Base-by-base conservation (phyloP, 2,113 vertebrate genomes). In the Andinoacara biseriatus region DNA sequence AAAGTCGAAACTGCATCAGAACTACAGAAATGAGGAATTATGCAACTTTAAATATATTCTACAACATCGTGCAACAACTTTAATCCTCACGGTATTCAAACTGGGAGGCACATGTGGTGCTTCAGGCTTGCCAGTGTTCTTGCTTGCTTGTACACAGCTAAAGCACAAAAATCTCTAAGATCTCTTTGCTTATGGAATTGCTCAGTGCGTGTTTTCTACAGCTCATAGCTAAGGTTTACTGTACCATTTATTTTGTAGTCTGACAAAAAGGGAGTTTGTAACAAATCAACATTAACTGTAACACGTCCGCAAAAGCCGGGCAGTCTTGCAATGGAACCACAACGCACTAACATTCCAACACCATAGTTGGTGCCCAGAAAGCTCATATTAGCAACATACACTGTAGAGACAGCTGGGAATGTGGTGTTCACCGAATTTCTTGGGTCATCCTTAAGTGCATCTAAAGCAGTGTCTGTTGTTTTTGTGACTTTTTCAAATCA, bases 21-120 rank as follows among this genome's bases (percentile, higher is more conserved):
- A 65, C 17, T 65, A 65, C 62, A 43, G 14, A 3, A n/a, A 65
- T 24, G 35, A 65, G 13, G 62, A 65, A 65, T 65, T 65, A 24
- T 65, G 62, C 62, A 65, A 43, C n/a, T 65, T 65, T 7, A 65
- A 65, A 65, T 65, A 43, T 65, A 26, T 43, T 65, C 38, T 65
- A 22, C 38, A 24, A n/a, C 13, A 43, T 40, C 26, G 63, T 40
- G 43, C 63, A 67, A 46, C 63, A 65, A 10, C 62, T 46, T 67
- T 67, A 18, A 67, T 40, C 8, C 63, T 18, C 26, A 38, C 26
- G 38, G 46, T 67, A 67, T 67, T 38, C 43, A 67, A 46, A 22
- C 26, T 22, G 22, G 22, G 63, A 67, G 14, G 38, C 63, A 46
- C 38, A 67, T 67, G 38, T 22, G 38, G 38, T 46, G 63, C 22